A percentile compares a stretch with the other conserved stretches of the same genome.
These are phyloP conservation scores for Leptopilina boulardi DNA, from an alignment of 1,140 invertebrate genomes.

Conservation along the genomic window DNA sequence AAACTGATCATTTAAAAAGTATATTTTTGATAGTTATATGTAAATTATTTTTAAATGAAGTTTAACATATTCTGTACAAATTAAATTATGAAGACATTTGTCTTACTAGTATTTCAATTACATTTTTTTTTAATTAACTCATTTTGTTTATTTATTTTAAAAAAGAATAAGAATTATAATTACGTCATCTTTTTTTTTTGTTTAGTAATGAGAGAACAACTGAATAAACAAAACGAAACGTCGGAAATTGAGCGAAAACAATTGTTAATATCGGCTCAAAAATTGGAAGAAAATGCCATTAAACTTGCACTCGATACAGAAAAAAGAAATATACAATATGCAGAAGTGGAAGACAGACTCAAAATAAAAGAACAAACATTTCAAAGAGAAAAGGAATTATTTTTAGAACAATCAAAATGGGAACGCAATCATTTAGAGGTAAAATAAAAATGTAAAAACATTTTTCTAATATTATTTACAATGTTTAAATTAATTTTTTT, in stretches of 20 bases:
- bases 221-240: slow-evolving; percentile 60
- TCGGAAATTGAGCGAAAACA: slow-evolving; percentile 61
- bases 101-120: too few relatives aligned
- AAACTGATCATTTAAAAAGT: slow-evolving; percentile 66
- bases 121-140: too few relatives aligned
- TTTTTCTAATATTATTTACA: slow-evolving; percentile 24
- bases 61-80: too few relatives aligned
- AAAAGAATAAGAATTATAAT: slow-evolving; percentile 31
- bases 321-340: slow-evolving; percentile 58
- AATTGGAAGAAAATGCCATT: slow-evolving; percentile 56
- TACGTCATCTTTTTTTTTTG: slow-evolving; percentile 41
- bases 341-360: slow-evolving; percentile 61
- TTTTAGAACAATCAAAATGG: slow-evolving; percentile 68
- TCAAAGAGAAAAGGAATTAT: slow-evolving; percentile 65
- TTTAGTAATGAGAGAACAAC: slow-evolving; percentile 61
- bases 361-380: slow-evolving; percentile 61
- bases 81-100: too few relatives aligned
- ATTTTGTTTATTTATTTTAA: too few relatives aligned
- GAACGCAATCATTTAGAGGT: slow-evolving; percentile 68
- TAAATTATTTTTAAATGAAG: not conserved
- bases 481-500: slow-evolving; percentile 34
- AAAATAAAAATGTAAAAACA: slow-evolving; percentile 30
- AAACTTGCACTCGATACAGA: slow-evolving; percentile 62
- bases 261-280: slow-evolving; percentile 59
- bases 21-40: slow-evolving; percentile 37